Evolutionary conservation across 2,888 invertebrate genomes (phyloP), one percentile per base, ranked within the genome.

Genomic region (Frankliniella intonsa): DNA sequence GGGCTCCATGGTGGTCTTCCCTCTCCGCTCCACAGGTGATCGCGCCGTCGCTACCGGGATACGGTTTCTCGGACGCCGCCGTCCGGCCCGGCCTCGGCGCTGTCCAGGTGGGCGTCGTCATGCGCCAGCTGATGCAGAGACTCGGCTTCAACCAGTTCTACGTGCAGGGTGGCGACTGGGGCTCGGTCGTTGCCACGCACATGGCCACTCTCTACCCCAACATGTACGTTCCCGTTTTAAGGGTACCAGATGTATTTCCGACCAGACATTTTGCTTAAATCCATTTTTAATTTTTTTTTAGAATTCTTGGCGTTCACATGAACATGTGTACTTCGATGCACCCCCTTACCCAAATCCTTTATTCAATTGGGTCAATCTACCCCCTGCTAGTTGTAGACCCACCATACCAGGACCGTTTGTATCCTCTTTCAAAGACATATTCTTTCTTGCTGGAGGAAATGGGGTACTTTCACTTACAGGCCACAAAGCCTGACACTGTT

Each of bases 401-500:
- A 8, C 89, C 91, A 87, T 86, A 90, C 81, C 82, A 82, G n/a
- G 85, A 85, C 27, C 81, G 84, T 49, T 85, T 86, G 83, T 87
- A 85, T 81, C 87, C 88, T 7, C 7, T 87, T 12, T 83, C 82
- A n/a, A 81, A 85, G 14, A 83, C 84, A 8, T 83, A 86, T 0
- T 17, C 80, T 2, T 27, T 79, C 38, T 50, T 84, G 0, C 11
- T 88, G 2, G 85, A 86, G 80, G 92, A 93, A 86, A 87, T 86
- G 55, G 93, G 92, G 0, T 93, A 92, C 85, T 87, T 94, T 85
- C 96, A 96, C 86, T 84, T 96, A 9, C 97, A 97, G 86, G 91
- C 94, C 0, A 95, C 96, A 0, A 97, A 96, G 87, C 97, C 97
- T 19, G 97, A 97, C 86, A 96, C 96, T 0, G 89, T 95, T 84